Percentiles rank a stretch among this genome's conserved stretches.
phyloP scores from a whole-genome alignment of 1,140 invertebrate genomes.

The Bathynomus jamesi region DNA sequence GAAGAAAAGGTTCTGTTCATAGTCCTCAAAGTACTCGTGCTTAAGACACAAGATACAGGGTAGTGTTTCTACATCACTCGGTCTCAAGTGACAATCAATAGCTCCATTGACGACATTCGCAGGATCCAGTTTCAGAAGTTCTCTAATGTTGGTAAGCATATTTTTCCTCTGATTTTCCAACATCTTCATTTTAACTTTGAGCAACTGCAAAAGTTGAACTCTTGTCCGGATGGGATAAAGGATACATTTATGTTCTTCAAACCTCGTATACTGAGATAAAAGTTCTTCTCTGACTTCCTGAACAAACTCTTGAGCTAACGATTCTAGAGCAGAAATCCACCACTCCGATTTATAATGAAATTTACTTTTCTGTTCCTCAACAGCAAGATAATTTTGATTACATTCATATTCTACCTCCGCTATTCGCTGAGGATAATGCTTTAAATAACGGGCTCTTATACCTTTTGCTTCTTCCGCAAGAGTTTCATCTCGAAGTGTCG shows the following conservation, averaged over 20 bases:
- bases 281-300: slow-evolving; percentile 46
- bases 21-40: slow-evolving; percentile 49
- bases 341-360: slow-evolving; percentile 9
- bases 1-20: slow-evolving; percentile 51
- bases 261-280: slow-evolving; percentile 25
- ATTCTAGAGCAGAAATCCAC: slow-evolving; percentile 26
- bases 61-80: slow-evolving; percentile 26
- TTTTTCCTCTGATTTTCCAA: slow-evolving; percentile 43
- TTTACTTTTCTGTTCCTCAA: slow-evolving; percentile 37
- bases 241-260: slow-evolving; percentile 34
- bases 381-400: slow-evolving; percentile 34
- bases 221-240: slow-evolving; percentile 22
- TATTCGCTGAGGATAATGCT: slow-evolving; percentile 44
- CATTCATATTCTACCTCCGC: slow-evolving; percentile 24
- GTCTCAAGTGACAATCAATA: slow-evolving; percentile 59
- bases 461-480: slow-evolving; percentile 48
- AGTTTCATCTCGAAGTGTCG: slow-evolving; percentile 49
- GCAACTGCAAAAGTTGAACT: slow-evolving; percentile 44
- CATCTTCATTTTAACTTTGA: slow-evolving; percentile 45
- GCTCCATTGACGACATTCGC: slow-evolving; percentile 50
- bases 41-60: slow-evolving; percentile 49
- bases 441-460: slow-evolving; percentile 54
- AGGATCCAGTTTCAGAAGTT: slow-evolving; percentile 41
- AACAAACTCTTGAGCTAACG: slow-evolving; percentile 42
- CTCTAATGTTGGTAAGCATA: slow-evolving; percentile 42